A percentile compares a stretch with the other conserved stretches of the same genome.
phyloP scores from a whole-genome alignment of 2,797 vertebrate genomes.

The Champsocephalus esox region DNA sequence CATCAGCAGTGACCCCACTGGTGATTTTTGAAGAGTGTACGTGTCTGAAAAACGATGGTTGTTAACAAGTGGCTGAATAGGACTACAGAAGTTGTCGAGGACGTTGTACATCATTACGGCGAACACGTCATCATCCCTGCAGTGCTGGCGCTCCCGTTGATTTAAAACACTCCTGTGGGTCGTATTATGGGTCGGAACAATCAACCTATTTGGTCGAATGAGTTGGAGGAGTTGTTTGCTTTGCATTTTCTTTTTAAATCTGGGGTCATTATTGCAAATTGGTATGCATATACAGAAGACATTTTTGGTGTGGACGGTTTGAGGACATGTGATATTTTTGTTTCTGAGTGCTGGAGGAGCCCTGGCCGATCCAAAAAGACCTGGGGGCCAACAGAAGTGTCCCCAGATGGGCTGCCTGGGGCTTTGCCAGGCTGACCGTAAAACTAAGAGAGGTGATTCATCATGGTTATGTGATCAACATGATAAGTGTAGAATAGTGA shows the following conservation, averaged over 20 bases:
- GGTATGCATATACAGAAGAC: slow-evolving; percentile 21
- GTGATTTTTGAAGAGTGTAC: too few relatives aligned
- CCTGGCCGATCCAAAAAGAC: slow-evolving; percentile 59
- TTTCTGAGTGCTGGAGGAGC: slow-evolving; percentile 43
- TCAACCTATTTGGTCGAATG: too few relatives aligned
- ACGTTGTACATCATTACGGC: too few relatives aligned
- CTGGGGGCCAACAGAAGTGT: slow-evolving; percentile 73
- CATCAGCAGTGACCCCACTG: too few relatives aligned
- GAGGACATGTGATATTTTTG: slow-evolving; percentile 36
- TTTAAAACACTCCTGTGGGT: too few relatives aligned
- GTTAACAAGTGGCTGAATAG: too few relatives aligned
- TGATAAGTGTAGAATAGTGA: slow-evolving; percentile 52
- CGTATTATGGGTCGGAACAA: too few relatives aligned
- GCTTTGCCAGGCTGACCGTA: slow-evolving; percentile 65
- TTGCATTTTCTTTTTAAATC: background rate
- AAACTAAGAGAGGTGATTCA: slow-evolving; percentile 67
- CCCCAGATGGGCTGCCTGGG: slow-evolving; percentile 82
- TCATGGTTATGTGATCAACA: slow-evolving; percentile 78
- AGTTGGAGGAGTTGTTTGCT: too few relatives aligned
- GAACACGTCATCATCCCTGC: too few relatives aligned
- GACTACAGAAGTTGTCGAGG: too few relatives aligned
- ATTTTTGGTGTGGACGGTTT: slow-evolving; percentile 36
- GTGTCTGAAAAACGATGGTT: too few relatives aligned
- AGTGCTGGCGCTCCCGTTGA: too few relatives aligned
- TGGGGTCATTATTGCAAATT: background rate